Conservation (phyloP, 2,113 vertebrate species). For the Mastomys coucha region DNA sequence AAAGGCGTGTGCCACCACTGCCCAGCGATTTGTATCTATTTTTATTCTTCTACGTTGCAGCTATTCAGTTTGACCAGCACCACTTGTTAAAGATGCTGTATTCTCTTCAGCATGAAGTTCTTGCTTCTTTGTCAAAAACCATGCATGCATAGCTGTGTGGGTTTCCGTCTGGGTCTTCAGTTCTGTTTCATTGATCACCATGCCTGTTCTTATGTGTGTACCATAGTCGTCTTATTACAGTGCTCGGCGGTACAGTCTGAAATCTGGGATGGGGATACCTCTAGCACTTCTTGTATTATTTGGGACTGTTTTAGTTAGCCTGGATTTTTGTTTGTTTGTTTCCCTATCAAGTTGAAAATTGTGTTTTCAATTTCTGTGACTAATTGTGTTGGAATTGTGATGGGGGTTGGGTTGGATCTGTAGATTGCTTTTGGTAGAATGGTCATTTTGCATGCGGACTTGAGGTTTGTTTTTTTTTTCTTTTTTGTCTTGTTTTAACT, state of each 20-base stretch:
- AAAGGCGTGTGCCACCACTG: too few species aligned
- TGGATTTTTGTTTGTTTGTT: not conserved
- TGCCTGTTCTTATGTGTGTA: not conserved
- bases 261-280: not conserved
- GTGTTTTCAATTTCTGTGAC: not conserved
- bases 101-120: not conserved
- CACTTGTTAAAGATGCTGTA: not conserved
- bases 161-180: not conserved
- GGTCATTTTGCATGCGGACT: not conserved
- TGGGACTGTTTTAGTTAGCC: not conserved
- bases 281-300: not conserved
- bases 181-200: not conserved
- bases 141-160: not conserved
- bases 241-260: not conserved
- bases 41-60: not conserved
- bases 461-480: not conserved
- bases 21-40: not conserved
- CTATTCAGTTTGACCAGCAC: not conserved
- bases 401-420: not conserved
- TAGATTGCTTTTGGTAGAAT: not conserved
- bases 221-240: not conserved
- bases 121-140: not conserved
- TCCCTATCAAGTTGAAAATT: not conserved
- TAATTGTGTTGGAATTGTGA: not conserved
- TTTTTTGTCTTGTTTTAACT: not conserved